phyloP scores from a whole-genome alignment of 2,888 invertebrate genomes.

The Nasonia oneida region DNA sequence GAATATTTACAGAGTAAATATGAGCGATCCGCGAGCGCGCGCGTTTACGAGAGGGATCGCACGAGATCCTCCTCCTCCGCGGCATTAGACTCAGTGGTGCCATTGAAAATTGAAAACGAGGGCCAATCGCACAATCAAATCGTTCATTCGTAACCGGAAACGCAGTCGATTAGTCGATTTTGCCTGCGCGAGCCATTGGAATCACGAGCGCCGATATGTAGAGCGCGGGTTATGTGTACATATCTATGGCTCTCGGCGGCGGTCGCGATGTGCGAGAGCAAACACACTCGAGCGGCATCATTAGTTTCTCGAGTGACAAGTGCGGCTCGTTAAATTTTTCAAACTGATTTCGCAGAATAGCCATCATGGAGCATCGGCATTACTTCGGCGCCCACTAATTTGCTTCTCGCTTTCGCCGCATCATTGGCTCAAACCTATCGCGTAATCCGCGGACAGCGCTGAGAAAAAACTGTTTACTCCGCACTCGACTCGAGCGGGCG shows the following conservation, averaged over 20 bases:
- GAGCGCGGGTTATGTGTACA: constrained; percentile 5
- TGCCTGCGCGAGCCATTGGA: constrained; percentile 4
- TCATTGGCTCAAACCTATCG: no score
- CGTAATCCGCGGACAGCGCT: not conserved
- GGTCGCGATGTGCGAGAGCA: not conserved
- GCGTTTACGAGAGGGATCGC: not conserved
- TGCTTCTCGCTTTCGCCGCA: no score
- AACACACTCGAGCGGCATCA: constrained; percentile 12
- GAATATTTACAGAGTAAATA: constrained; percentile 58
- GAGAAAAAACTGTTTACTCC: not conserved
- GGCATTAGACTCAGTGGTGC: constrained; percentile 28
- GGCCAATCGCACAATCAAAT: constrained; percentile 48
- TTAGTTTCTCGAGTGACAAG: constrained; percentile 46
- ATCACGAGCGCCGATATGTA: constrained; percentile 30
- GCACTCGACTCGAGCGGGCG: not conserved
- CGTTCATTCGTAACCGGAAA: constrained; percentile 51
- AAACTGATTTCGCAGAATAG: not conserved
- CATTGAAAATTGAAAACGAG: constrained; percentile 50
- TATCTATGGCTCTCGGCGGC: not conserved
- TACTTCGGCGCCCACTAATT: no score
- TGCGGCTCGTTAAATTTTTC: constrained; percentile 40
- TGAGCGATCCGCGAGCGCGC: not conserved
- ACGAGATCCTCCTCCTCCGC: constrained; percentile 4
- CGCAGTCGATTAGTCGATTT: constrained; percentile 58
- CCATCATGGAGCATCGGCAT: no score